These are phyloP conservation scores for Melanerpes aurifrons DNA, from an alignment of 2,113 vertebrate genomes.

Conservation along the genomic window DNA sequence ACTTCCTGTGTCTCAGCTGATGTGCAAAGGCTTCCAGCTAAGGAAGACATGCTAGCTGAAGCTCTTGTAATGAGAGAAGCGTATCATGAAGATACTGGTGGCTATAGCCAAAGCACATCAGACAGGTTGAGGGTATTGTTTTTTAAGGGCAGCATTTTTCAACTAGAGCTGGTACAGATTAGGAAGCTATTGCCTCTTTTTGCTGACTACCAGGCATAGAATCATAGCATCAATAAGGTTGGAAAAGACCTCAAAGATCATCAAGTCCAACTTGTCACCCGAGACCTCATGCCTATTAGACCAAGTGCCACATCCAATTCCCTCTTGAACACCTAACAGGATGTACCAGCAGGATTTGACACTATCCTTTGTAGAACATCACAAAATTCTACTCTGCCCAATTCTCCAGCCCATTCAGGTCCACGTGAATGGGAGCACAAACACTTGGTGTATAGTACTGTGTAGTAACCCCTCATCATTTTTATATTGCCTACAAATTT, in stretches of 20 bases:
- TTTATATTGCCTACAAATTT: neutral
- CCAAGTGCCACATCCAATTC: too few species aligned
- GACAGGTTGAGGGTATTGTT: neutral
- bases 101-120: neutral
- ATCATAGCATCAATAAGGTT: too few species aligned
- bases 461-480: neutral
- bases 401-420: neutral
- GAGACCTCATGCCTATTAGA: too few species aligned
- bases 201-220: neutral
- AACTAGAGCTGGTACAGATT: neutral
- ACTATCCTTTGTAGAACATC: neutral
- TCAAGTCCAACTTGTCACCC: too few species aligned
- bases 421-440: neutral
- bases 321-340: too few species aligned
- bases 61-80: neutral
- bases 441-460: neutral
- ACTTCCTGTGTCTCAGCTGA: neutral
- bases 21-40: neutral
- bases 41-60: neutral
- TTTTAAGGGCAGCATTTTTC: neutral
- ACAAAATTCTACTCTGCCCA: neutral
- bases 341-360: neutral
- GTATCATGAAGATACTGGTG: neutral
- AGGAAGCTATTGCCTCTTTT: neutral
- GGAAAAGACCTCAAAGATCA: too few species aligned